Evolutionary conservation across 2,888 invertebrate genomes (phyloP).

Genomic region (Pheosia tremula): DNA sequence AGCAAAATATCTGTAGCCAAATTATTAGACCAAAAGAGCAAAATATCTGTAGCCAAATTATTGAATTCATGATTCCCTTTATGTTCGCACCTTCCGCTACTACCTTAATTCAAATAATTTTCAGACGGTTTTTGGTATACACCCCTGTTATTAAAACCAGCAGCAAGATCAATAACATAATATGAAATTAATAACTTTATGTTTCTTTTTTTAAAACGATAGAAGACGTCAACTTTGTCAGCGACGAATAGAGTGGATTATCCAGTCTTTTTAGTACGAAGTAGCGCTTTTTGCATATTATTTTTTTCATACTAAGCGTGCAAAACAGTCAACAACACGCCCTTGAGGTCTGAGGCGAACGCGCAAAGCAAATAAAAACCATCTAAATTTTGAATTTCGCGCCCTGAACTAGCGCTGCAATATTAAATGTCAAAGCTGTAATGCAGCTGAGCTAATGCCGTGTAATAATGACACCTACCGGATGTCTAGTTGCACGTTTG

Average conservation of each 20-base stretch:
- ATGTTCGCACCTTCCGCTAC: conserved; percentile 22
- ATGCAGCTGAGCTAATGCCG: conserved; percentile 48
- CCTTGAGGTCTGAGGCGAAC: conserved; percentile 51
- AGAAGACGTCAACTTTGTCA: too few species aligned
- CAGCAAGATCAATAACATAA: conserved; percentile 1
- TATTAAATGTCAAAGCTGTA: conserved; percentile 51
- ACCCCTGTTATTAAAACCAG: neutral
- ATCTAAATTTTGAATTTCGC: too few species aligned
- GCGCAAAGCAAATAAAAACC: conserved; percentile 13
- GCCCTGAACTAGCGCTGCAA: too few species aligned
- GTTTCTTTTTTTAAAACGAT: neutral
- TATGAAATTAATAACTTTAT: neutral
- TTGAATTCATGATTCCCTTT: conserved; percentile 35
- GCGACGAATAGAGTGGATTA: too few species aligned
- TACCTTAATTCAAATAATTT: conserved; percentile 10
- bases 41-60: conserved; percentile 13
- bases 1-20: conserved; percentile 16
- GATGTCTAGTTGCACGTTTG: conserved; percentile 41
- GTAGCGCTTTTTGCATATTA: conserved; percentile 21
- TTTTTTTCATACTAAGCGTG: conserved; percentile 38
- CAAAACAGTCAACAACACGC: conserved; percentile 41
- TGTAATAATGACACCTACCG: conserved; percentile 46
- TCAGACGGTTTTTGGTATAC: conserved; percentile 4
- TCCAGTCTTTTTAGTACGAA: conserved; percentile 10
- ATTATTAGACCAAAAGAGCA: conserved; percentile 31